These are phyloP conservation scores for Apotomis betuletana DNA, from an alignment of 2,888 invertebrate genomes.

Conservation along the genomic window DNA sequence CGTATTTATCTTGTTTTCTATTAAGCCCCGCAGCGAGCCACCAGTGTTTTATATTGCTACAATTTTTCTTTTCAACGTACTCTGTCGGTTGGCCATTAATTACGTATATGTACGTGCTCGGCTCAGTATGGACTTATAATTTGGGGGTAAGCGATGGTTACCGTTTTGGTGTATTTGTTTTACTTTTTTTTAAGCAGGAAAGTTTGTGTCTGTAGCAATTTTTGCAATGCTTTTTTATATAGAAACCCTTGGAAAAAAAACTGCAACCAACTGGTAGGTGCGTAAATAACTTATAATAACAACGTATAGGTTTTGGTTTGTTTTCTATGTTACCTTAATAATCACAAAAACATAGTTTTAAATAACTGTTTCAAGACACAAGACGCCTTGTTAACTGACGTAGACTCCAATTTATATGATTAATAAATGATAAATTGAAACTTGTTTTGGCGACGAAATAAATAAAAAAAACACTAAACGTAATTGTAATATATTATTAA, in stretches of 20 bases:
- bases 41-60: conserved; percentile 50
- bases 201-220: not conserved
- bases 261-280: too few species aligned
- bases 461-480: not conserved
- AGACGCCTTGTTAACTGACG: too few species aligned
- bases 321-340: too few species aligned
- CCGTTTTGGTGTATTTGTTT: not conserved
- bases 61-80: conserved; percentile 50
- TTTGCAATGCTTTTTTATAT: too few species aligned
- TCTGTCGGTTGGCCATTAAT: conserved; percentile 37
- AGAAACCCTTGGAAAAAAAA: too few species aligned
- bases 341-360: too few species aligned
- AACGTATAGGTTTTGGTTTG: too few species aligned
- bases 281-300: too few species aligned
- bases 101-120: conserved; percentile 26
- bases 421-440: not conserved
- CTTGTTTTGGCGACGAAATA: not conserved
- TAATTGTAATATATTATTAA: conserved; percentile 23
- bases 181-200: not conserved
- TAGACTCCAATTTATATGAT: too few species aligned
- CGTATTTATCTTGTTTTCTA: conserved; percentile 51
- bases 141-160: not conserved
- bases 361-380: too few species aligned
- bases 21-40: conserved; percentile 48
- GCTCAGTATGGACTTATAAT: conserved; percentile 28